phyloP scores from a whole-genome alignment of 2,113 vertebrate genomes.

The Phrynosoma blainvillii region DNA sequence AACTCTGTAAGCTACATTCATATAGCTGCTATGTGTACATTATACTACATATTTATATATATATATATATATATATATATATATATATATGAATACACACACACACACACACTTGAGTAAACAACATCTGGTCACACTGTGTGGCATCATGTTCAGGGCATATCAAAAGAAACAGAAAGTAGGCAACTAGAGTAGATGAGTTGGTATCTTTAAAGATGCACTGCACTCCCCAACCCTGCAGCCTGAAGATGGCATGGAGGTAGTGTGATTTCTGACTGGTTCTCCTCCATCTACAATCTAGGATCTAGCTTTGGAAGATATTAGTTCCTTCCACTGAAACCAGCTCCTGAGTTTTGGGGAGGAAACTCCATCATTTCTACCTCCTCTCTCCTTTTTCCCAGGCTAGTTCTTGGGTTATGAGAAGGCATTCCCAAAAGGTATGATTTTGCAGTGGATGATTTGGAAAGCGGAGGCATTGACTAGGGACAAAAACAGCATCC shows the following conservation, averaged over 20 bases:
- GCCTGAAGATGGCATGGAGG: too few relatives aligned
- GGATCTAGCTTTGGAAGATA: background rate
- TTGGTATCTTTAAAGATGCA: background rate
- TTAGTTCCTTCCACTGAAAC: background rate
- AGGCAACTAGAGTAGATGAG: accelerated
- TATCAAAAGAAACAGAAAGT: background rate
- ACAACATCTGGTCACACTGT: background rate
- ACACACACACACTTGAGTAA: background rate
- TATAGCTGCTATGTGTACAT: background rate
- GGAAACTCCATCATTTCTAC: too few relatives aligned
- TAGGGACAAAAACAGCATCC: background rate
- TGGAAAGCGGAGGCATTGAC: background rate
- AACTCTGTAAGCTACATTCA: background rate
- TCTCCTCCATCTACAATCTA: background rate
- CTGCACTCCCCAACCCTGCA: background rate
- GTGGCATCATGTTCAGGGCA: background rate
- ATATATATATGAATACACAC: too few relatives aligned
- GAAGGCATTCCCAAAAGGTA: background rate
- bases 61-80: too few relatives aligned
- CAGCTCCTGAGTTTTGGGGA: background rate
- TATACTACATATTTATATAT: too few relatives aligned
- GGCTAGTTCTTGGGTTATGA: background rate
- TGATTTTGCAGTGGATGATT: background rate
- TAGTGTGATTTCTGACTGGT: background rate
- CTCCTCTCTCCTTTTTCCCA: too few relatives aligned